Percentiles rank a stretch among this genome's conserved stretches.
Evolutionary conservation across 2,113 vertebrate species (phyloP).

Genomic region (Zosterops borbonicus): DNA sequence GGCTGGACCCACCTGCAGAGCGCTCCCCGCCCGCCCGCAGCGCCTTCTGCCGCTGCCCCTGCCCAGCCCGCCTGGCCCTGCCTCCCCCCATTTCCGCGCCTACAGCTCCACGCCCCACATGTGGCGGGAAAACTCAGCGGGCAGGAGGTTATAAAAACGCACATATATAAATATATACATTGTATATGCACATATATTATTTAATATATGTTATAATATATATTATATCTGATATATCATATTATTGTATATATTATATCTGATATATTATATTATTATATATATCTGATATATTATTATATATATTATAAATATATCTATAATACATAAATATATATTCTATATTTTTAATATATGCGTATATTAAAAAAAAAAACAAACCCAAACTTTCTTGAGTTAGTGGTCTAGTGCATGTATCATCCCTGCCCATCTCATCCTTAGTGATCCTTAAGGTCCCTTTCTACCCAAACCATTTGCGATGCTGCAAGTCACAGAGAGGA

Average conservation of each 20-base stretch:
- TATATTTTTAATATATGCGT: too few relatives aligned
- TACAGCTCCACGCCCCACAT: not conserved
- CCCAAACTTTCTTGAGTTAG: not conserved
- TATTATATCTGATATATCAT: too few relatives aligned
- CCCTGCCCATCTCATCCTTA: not conserved
- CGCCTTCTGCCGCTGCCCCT: rapidly evolving
- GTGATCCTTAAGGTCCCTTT: not conserved
- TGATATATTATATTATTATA: too few relatives aligned
- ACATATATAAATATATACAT: not conserved
- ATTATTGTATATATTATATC: too few relatives aligned
- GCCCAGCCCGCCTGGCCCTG: not conserved
- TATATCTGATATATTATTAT: too few relatives aligned
- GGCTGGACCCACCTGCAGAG: not conserved
- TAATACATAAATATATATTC: too few relatives aligned
- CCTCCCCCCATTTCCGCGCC: not conserved
- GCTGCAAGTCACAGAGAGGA: rapidly evolving
- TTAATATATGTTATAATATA: too few relatives aligned
- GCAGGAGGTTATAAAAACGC: not conserved
- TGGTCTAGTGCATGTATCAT: not conserved
- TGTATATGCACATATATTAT: too few relatives aligned
- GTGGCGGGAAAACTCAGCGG: not conserved
- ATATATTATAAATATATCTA: too few relatives aligned
- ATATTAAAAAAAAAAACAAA: not conserved
- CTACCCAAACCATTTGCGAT: not conserved
- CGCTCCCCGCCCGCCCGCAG: not conserved